These are phyloP conservation scores for Calephelis nemesis DNA, from an alignment of 1,140 invertebrate genomes.

Conservation along the genomic window DNA sequence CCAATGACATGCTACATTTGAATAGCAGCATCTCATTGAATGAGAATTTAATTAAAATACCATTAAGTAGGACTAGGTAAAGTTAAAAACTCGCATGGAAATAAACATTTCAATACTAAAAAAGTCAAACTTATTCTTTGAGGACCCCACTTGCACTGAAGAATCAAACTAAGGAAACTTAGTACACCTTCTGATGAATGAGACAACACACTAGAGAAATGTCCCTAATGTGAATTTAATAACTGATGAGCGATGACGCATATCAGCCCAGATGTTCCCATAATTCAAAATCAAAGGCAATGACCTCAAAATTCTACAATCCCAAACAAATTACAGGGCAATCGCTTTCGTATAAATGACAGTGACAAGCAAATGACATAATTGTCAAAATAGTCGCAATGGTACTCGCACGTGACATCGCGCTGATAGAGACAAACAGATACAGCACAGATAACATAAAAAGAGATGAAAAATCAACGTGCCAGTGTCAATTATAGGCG, in stretches of 20 bases:
- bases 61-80: too few relatives aligned
- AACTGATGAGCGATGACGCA: conserved; percentile 7
- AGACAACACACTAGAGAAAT: too few relatives aligned
- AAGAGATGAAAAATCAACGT: conserved; percentile 49
- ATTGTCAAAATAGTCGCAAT: conserved; percentile 76
- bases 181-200: too few relatives aligned
- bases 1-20: too few relatives aligned
- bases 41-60: too few relatives aligned
- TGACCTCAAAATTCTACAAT: conserved; percentile 67
- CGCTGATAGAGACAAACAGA: conserved; percentile 46
- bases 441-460: conserved; percentile 23
- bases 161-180: too few relatives aligned
- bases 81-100: too few relatives aligned
- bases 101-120: too few relatives aligned
- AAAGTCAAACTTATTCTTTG: too few relatives aligned
- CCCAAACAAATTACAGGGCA: conserved; percentile 72
- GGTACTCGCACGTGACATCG: conserved; percentile 72
- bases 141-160: too few relatives aligned
- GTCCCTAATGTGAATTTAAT: background rate
- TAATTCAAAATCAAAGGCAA: conserved; percentile 62
- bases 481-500: conserved; percentile 76
- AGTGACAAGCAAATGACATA: conserved; percentile 77
- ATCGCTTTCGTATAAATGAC: conserved; percentile 75
- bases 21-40: too few relatives aligned
- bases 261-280: conserved; percentile 50